phyloP scores from a whole-genome alignment of 53 echinoderm and acorn worm species.

The Crossaster papposus region DNA sequence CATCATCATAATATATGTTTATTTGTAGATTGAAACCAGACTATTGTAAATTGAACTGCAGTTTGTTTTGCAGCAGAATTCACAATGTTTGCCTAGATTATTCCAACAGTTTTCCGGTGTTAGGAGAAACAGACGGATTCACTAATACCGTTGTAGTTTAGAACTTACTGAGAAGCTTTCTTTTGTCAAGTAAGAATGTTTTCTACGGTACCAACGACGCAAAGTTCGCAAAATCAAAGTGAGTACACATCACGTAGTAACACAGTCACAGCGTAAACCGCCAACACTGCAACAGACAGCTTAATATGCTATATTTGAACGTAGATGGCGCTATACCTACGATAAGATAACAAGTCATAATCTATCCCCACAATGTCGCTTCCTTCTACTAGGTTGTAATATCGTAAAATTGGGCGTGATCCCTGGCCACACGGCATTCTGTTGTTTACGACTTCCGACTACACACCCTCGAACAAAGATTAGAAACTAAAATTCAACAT shows the following conservation, averaged over 20 bases:
- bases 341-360: too few species aligned
- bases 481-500: too few species aligned
- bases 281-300: too few species aligned
- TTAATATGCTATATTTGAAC: too few species aligned
- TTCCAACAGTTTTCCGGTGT: neutral
- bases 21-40: neutral
- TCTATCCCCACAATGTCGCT: too few species aligned
- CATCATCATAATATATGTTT: neutral
- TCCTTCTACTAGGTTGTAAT: too few species aligned
- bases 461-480: too few species aligned
- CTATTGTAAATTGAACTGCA: neutral
- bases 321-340: too few species aligned
- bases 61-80: neutral
- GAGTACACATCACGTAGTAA: neutral
- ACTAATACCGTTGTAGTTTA: neutral
- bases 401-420: too few species aligned
- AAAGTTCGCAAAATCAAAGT: slow-evolving; percentile 48
- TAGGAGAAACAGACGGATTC: neutral
- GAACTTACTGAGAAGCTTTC: neutral
- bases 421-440: too few species aligned
- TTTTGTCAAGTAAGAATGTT: slow-evolving; percentile 10
- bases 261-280: neutral
- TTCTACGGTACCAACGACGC: slow-evolving; percentile 50
- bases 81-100: too few species aligned
- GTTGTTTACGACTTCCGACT: too few species aligned